phyloP scores from a whole-genome alignment of 2,888 invertebrate species.

The Sphaeridia pumilis region DNA sequence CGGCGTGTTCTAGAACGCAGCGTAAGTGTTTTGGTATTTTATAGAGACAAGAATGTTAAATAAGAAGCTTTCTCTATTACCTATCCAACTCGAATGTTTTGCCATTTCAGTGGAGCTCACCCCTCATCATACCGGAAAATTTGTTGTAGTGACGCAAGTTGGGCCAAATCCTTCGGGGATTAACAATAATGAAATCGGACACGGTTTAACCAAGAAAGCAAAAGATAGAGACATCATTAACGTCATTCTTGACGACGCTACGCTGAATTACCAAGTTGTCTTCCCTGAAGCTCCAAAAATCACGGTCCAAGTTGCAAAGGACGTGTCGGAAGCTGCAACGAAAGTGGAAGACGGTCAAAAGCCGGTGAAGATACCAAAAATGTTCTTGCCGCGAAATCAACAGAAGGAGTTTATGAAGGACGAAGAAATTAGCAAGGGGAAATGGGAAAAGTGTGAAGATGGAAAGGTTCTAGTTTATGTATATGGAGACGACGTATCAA shows the following conservation, averaged over 20 bases:
- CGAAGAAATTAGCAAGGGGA: constrained; percentile 14
- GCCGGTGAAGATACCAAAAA: constrained; percentile 30
- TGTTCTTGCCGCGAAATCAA: constrained; percentile 21
- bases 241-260: constrained; percentile 49
- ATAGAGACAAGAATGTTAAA: too few relatives aligned
- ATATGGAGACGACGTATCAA: constrained; percentile 16
- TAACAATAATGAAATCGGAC: constrained; percentile 59
- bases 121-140: constrained; percentile 46
- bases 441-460: constrained; percentile 43
- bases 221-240: constrained; percentile 59
- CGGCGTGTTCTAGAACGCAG: constrained; percentile 63
- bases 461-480: constrained; percentile 43
- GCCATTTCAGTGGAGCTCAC: constrained; percentile 43
- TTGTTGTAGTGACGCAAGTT: constrained; percentile 50
- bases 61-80: too few relatives aligned
- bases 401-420: constrained; percentile 24
- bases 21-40: too few relatives aligned
- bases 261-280: constrained; percentile 19
- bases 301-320: not conserved
- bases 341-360: not conserved
- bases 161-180: constrained; percentile 59
- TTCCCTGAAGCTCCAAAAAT: constrained; percentile 18
- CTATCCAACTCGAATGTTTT: too few relatives aligned
- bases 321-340: not conserved
- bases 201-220: constrained; percentile 49